Evolutionary conservation across 2,797 vertebrate genomes (phyloP), one percentile per base, ranked within the genome.

Genomic region (Lepus oiostolus): DNA sequence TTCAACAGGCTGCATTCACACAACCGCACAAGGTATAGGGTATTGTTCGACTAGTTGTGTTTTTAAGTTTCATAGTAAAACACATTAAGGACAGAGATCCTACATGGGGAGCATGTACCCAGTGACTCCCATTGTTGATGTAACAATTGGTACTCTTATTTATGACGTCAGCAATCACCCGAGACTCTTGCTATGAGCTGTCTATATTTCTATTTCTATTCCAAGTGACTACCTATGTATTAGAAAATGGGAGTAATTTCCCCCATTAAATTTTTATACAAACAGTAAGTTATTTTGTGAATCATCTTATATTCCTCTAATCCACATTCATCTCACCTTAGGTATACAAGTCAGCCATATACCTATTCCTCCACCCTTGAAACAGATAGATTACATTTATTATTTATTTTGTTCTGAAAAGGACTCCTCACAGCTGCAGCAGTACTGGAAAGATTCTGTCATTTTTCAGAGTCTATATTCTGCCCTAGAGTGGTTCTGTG

Each of bases 241-340:
- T 92, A 86, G 63, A 96, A 82, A 89, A 75, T 42, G 38, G 32
- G 7, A 30, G 2, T 38, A 54, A 92, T 38, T 77, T 32, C 7
- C 58, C 32, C 16, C 50, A 42, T 71, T 90, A 84, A 87, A 83
- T 84, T 81, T 3, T 13, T 52, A 52, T 42, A n/a, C 71, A 19
- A 91, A 72, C 54, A 88, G 17, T 32, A 85, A 35, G 22, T 85
- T 88, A 13, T 50, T 84, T 91, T 80, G 21, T 77, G 80, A 90
- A 87, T 54, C 62, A 81, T 91, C 52, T 88, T 68, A 75, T 74
- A 21, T 85, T 50, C 47, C 47, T 2, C 47, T 79, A 87, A 88
- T 5, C 13, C 26, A 81, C 0, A 22, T 76, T 91, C 21, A 77
- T 9, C 47, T 91, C 12, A n/a, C 11, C 54, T 88, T 77, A 35